Base-by-base conservation (phyloP, 2,113 vertebrate species). In the Brachypteracias leptosomus region DNA sequence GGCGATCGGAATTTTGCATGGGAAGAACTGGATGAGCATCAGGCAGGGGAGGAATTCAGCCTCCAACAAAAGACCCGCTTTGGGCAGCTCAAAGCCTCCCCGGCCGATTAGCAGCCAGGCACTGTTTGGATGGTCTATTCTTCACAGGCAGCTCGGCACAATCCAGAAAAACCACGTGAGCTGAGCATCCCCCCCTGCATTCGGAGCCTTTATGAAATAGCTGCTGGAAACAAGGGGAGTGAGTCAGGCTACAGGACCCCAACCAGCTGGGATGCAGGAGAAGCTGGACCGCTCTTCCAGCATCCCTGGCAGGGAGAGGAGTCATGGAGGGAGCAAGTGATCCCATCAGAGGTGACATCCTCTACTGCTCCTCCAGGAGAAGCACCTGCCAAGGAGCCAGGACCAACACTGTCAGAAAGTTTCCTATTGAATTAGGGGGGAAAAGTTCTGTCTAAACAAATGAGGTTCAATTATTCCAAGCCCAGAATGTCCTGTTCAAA, bases 41-140 rank as follows among this genome's bases (percentile, higher is more conserved):
- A 63, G 86, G 7, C 88, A 70, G 76, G 73, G 49, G 57, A 91
- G 47, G 90, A 92, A 95, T 91, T 87, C 84, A 65, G 80, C n/a
- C 86, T 67, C 55, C 84, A 89, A 95, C 95, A 95, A 95, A 86
- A 85, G 96, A 80, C 67, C 38, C 0, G 55, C 85, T 97, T 9
- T 3, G 29, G 90, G 89, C 86, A 62, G 93, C 87, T 82, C 76
- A 16, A 49, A 7, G 9, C 25, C 0, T 81, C 46, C 29, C 36
- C 28, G 3, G 52, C 36, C 18, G 51, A 38, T 65, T 4, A 16
- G 46, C 10, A 46, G 74, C 49, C 72, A 17, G 2, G 61, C 89
- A n/a, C 58, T 7, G 88, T 70, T 85, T 47, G 21, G 40, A 94
- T 2, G 54, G 58, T 28, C 91, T 49, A 8, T 81, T 95, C 95